These are phyloP conservation scores for Drosophila murphyi DNA, from an alignment of 1,140 invertebrate genomes.

Conservation along the genomic window DNA sequence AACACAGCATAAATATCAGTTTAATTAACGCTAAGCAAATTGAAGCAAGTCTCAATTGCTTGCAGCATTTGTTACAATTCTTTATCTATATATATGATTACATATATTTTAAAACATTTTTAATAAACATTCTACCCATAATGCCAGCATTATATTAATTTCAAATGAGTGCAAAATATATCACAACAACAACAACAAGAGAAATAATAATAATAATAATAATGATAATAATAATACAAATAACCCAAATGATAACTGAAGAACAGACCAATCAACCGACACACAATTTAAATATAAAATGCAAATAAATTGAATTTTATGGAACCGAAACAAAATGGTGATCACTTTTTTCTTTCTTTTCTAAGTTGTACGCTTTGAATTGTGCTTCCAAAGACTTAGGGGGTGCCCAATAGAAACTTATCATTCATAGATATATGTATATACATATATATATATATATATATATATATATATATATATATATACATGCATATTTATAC, in stretches of 20 bases:
- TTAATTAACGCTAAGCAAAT: slow-evolving; percentile 73
- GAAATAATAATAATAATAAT: slow-evolving; percentile 37
- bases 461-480: slow-evolving; percentile 12
- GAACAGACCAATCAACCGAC: slow-evolving; percentile 52
- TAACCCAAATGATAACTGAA: slow-evolving; percentile 40
- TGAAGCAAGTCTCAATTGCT: slow-evolving; percentile 59
- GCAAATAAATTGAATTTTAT: slow-evolving; percentile 78
- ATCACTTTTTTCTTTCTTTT: slow-evolving; percentile 70
- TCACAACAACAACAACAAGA: slow-evolving; percentile 31
- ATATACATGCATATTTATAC: slow-evolving; percentile 30
- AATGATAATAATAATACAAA: slow-evolving; percentile 7
- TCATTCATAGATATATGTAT: slow-evolving; percentile 40
- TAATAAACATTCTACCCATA: slow-evolving; percentile 79
- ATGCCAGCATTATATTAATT: slow-evolving; percentile 62
- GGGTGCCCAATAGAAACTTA: slow-evolving; percentile 59
- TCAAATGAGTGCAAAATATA: slow-evolving; percentile 53
- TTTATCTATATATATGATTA: slow-evolving; percentile 60
- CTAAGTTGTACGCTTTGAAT: slow-evolving; percentile 75
- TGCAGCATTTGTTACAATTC: slow-evolving; percentile 76
- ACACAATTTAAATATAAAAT: slow-evolving; percentile 49
- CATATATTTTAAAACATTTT: slow-evolving; percentile 75
- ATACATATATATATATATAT: slow-evolving; percentile 6
- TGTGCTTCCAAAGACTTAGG: slow-evolving; percentile 80
- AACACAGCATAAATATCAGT: slow-evolving; percentile 30
- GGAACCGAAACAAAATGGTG: slow-evolving; percentile 68